Evolutionary conservation across 1,140 invertebrate species (phyloP).

Genomic region (Drosophila mojavensis): DNA sequence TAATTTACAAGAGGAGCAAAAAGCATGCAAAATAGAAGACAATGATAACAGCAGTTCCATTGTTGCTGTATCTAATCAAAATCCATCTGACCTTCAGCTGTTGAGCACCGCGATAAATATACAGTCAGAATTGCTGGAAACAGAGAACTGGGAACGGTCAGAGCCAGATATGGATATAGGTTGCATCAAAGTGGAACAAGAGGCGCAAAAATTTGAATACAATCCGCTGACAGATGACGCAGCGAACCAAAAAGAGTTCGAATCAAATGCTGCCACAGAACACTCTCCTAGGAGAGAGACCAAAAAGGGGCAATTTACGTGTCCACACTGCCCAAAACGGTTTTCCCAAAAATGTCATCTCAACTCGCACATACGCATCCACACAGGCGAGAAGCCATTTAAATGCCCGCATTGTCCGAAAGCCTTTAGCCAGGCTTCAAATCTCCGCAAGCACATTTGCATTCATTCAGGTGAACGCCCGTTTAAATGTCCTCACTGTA

Average conservation of each 20-base stretch:
- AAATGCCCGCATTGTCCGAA: constrained; percentile 29
- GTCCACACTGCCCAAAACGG: constrained; percentile 25
- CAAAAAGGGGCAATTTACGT: constrained; percentile 16
- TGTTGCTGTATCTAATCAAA: not conserved
- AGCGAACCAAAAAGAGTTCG: not conserved
- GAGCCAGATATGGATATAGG: constrained; percentile 21
- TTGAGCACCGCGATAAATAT: not conserved
- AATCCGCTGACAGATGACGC: not conserved
- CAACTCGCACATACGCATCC: constrained; percentile 30
- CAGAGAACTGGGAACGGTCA: constrained; percentile 23
- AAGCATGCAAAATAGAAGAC: not conserved
- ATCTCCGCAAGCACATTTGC: constrained; percentile 29
- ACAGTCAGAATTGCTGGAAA: constrained; percentile 11
- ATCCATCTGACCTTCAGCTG: not conserved
- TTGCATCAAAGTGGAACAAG: constrained; percentile 16
- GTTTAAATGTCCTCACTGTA: constrained; percentile 32
- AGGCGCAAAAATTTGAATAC: not conserved
- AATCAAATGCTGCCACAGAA: too few species aligned
- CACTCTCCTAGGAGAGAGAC: not conserved
- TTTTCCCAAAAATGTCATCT: constrained; percentile 27
- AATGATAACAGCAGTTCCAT: not conserved
- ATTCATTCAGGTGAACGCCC: constrained; percentile 34
- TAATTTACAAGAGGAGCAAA: not conserved
- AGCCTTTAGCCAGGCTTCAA: constrained; percentile 32
- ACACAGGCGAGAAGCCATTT: constrained; percentile 28